A percentile compares a stretch with the other conserved stretches of the same genome.
Conservation (phyloP, 1,140 invertebrate genomes). For the Drosophila simulans region DNA sequence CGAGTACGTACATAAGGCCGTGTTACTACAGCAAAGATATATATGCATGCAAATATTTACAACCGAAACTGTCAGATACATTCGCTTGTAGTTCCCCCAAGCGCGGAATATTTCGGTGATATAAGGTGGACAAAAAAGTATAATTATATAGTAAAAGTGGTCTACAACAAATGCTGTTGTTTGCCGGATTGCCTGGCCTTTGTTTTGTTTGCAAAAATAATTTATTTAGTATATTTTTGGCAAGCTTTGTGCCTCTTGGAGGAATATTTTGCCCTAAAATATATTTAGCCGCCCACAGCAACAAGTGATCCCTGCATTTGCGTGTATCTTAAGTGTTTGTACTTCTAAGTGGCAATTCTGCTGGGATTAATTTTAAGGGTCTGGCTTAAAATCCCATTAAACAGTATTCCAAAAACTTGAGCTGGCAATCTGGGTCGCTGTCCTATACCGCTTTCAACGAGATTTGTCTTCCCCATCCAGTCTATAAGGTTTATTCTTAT, state of each 20-base stretch:
- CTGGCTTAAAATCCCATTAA: conserved; percentile 30
- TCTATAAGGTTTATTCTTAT: conserved; percentile 35
- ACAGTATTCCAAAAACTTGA: conserved; percentile 25
- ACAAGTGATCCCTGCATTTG: conserved; percentile 10
- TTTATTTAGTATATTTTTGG: conserved; percentile 36
- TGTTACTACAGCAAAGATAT: conserved; percentile 26
- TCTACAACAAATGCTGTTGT: conserved; percentile 21
- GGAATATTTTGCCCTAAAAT: conserved; percentile 15
- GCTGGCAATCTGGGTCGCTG: conserved; percentile 21
- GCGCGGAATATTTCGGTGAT: neutral
- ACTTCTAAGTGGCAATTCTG: conserved; percentile 13
- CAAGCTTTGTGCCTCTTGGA: conserved; percentile 28
- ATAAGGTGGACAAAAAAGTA: neutral
- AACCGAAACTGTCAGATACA: neutral
- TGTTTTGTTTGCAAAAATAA: conserved; percentile 40
- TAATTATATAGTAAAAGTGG: conserved; percentile 28
- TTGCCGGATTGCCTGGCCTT: conserved; percentile 11
- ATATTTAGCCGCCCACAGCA: conserved; percentile 13
- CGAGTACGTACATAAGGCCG: conserved; percentile 24
- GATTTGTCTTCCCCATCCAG: conserved; percentile 24
- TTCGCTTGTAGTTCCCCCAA: conserved; percentile 8
- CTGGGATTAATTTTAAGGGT: conserved; percentile 25
- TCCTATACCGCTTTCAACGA: conserved; percentile 37
- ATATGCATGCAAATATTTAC: conserved; percentile 15
- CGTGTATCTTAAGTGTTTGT: conserved; percentile 1